Evolutionary conservation across 2,888 invertebrate genomes (phyloP), one percentile per base, ranked within the genome.

Genomic region (Drosophila atripex): DNA sequence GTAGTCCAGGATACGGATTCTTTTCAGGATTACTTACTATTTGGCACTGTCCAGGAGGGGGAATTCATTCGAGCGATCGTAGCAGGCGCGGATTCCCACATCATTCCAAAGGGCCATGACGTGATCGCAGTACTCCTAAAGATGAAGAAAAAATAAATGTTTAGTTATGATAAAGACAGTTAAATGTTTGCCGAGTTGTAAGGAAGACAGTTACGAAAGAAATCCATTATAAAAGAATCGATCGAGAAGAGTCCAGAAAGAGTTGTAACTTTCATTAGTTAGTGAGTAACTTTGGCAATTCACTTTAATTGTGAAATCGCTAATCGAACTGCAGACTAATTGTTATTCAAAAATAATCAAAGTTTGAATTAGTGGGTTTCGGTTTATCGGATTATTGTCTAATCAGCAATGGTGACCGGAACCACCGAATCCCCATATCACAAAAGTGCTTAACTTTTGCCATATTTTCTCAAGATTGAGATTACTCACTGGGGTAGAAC

Each of bases 11-110:
- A 5, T n/a, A 6, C 1, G 3, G 7, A 41, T 35, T 12, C 9
- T 16, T 6, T 21, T 0, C 0, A 11, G 0, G 0, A n/a, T 16
- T 12, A 94, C 95, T 94, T 92, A 96, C 96, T 96, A 95, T 93
- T 95, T 95, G 8, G 96, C 95, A 87, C 96, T 95, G 84, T 96
- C 96, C 45, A 96, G 94, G 2, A 96, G 92, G 86, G 96, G 96
- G 86, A 95, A 96, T 89, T 96, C 95, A 89, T 95, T 95, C 0
- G 95, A 95, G 80, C 95, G 92, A 75, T 92, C 92, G 80, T 94
- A 96, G 73, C 95, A 94, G 79, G 94, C 93, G 85, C 94, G 93
- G 2, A 96, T 94, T 0, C 95, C 96, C 1, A 92, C 91, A 89
- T 97, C 96, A 5, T 91, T 91, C 96, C 96, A 96, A 1, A 96